Conservation (phyloP, 2,888 invertebrate genomes). For the Abrostola tripartita region DNA sequence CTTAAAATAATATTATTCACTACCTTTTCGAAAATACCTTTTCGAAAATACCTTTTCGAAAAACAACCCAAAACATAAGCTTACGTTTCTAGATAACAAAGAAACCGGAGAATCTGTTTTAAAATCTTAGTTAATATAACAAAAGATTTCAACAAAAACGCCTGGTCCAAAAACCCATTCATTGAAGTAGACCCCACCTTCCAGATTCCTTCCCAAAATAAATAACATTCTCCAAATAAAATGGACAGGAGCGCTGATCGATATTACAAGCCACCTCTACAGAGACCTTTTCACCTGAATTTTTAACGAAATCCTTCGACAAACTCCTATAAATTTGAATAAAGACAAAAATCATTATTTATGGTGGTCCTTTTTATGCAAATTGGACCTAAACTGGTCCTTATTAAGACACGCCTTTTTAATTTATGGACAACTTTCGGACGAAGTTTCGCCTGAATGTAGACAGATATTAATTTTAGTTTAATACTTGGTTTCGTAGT, state of each 20-base stretch:
- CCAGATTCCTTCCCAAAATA: slow-evolving; percentile 6
- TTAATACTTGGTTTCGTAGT: slow-evolving; percentile 28
- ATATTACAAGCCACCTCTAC: slow-evolving; percentile 21
- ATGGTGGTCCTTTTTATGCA: slow-evolving; percentile 65
- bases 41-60: too few relatives aligned
- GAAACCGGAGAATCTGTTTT: too few relatives aligned
- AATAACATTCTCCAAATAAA: slow-evolving; percentile 32
- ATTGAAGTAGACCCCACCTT: slow-evolving; percentile 1
- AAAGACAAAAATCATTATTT: slow-evolving; percentile 69
- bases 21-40: too few relatives aligned
- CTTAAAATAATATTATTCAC: too few relatives aligned
- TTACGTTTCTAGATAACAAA: too few relatives aligned
- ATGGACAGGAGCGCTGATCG: slow-evolving; percentile 31
- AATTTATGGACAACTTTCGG: slow-evolving; percentile 49
- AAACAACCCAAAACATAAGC: too few relatives aligned
- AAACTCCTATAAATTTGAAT: slow-evolving; percentile 68
- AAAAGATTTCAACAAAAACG: slow-evolving; percentile 1
- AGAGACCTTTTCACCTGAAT: slow-evolving; percentile 52
- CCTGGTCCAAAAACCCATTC: not conserved
- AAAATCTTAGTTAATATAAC: not conserved
- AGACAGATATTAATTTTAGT: slow-evolving; percentile 41
- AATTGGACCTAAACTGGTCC: slow-evolving; percentile 52
- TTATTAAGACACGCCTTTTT: slow-evolving; percentile 26
- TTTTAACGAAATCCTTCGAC: slow-evolving; percentile 52
- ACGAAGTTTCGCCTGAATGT: slow-evolving; percentile 28